Percentiles rank a stretch among this genome's conserved stretches.
These are phyloP conservation scores for Brienomyrus longianalis DNA, from an alignment of 2,113 vertebrate genomes.

Conservation along the genomic window DNA sequence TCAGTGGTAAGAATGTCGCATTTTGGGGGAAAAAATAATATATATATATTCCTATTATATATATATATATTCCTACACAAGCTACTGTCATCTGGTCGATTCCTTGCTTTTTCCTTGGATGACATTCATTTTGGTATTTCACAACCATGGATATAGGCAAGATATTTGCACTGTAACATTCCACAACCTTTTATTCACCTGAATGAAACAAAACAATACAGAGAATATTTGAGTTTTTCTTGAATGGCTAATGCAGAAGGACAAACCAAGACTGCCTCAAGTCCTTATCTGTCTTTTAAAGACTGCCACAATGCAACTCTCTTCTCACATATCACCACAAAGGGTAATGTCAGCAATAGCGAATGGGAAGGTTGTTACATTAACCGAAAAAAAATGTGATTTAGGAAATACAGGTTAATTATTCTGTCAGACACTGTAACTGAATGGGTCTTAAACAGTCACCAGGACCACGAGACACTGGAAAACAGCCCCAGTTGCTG, in stretches of 20 bases:
- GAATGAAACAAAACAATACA: neutral
- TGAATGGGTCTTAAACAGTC: neutral
- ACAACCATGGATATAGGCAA: neutral
- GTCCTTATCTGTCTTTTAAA: neutral
- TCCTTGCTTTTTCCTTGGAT: neutral
- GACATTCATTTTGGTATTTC: neutral
- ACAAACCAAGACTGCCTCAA: neutral
- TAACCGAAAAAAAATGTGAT: neutral
- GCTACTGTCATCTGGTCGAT: neutral
- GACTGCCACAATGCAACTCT: neutral
- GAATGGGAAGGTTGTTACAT: neutral
- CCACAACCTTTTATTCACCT: neutral
- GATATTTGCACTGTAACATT: neutral
- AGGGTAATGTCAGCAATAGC: neutral
- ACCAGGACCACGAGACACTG: neutral
- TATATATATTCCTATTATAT: too few species aligned
- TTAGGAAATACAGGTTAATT: neutral
- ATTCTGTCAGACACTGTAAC: neutral
- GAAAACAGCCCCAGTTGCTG: neutral
- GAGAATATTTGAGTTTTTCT: neutral
- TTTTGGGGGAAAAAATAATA: neutral
- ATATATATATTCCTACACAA: neutral
- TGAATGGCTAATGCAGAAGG: neutral
- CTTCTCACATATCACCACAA: neutral
- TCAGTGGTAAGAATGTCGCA: neutral